Evolutionary conservation across 2,888 invertebrate species (phyloP).

Genomic region (Apamea sordens): DNA sequence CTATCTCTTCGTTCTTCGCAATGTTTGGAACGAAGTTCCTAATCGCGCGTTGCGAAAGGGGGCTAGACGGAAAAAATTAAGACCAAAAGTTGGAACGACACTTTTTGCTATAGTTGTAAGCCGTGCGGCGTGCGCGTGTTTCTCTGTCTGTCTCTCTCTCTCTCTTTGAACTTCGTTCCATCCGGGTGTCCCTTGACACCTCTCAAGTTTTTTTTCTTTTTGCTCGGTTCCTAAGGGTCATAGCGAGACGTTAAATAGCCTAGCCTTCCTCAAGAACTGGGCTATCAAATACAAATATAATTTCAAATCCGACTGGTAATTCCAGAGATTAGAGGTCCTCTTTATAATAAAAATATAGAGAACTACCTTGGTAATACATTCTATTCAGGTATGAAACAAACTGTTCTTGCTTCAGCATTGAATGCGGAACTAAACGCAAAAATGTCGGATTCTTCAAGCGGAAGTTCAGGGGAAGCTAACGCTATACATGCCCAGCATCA

Average conservation of each 20-base stretch:
- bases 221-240: too few species aligned
- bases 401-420: conserved; percentile 13
- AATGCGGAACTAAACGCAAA: neutral
- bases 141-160: too few species aligned
- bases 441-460: conserved; percentile 9
- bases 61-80: too few species aligned
- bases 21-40: too few species aligned
- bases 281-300: neutral
- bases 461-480: conserved; percentile 29
- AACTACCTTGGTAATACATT: neutral
- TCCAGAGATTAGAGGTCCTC: neutral
- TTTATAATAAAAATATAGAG: neutral
- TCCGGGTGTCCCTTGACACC: too few species aligned
- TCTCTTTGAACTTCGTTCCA: too few species aligned
- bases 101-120: too few species aligned
- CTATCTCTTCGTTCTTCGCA: neutral
- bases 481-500: neutral
- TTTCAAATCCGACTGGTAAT: neutral
- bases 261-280: neutral
- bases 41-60: too few species aligned
- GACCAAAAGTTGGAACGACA: too few species aligned
- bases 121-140: too few species aligned
- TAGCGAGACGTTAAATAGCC: neutral
- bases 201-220: neutral
- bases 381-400: neutral